These are phyloP conservation scores for Mus minutoides DNA, from an alignment of 2,797 vertebrate species.

Conservation along the genomic window DNA sequence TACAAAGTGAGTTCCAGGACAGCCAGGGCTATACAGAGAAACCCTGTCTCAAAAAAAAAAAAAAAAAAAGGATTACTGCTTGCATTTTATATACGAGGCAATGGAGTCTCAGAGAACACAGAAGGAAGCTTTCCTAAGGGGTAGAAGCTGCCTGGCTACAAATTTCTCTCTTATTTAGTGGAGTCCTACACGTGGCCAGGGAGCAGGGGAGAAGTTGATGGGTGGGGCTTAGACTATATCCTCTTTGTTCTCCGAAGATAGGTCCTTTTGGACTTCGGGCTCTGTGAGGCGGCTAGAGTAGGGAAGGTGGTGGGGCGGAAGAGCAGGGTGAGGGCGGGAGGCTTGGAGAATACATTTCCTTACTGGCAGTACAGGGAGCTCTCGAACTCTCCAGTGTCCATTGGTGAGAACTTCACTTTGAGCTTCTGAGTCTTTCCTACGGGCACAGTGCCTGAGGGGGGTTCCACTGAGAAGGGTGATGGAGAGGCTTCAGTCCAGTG, in stretches of 20 bases:
- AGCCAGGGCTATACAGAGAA: too few relatives aligned
- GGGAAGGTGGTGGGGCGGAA: not conserved
- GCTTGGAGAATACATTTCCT: not conserved
- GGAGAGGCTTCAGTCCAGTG: conserved; percentile 54
- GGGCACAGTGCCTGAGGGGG: conserved; percentile 86
- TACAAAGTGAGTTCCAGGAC: too few relatives aligned
- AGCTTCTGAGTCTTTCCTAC: conserved; percentile 87
- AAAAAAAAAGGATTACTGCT: not conserved
- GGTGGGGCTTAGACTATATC: not conserved
- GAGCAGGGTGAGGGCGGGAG: not conserved
- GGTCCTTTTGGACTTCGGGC: not conserved
- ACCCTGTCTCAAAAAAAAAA: too few relatives aligned
- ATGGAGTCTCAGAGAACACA: conserved; percentile 4
- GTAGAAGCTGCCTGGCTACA: not conserved
- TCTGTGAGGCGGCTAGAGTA: not conserved
- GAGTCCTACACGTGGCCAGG: not conserved
- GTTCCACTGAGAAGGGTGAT: conserved; percentile 88
- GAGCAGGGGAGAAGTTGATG: not conserved
- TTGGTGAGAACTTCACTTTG: conserved; percentile 90
- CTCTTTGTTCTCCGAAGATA: not conserved
- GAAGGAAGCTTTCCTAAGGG: not conserved
- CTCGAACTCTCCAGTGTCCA: conserved; percentile 88
- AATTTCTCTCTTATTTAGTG: not conserved
- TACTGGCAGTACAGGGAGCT: conserved; percentile 93
- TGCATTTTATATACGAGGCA: not conserved